phyloP scores from a whole-genome alignment of 2,797 vertebrate genomes.

The Tiaroga cobitis region DNA sequence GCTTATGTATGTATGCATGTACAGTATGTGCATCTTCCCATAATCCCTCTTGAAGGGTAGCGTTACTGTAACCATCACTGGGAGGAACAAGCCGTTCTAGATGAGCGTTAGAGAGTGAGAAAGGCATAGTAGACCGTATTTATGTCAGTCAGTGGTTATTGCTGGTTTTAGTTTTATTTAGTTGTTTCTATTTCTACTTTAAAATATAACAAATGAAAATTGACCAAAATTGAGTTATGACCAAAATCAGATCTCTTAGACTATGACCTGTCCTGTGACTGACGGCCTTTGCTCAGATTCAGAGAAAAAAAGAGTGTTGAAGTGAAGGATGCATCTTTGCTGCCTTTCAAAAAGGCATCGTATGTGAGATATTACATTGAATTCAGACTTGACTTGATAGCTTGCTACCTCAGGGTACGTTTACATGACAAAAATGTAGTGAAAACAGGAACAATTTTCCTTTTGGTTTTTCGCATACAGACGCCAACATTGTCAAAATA shows the following conservation, averaged over 20 bases:
- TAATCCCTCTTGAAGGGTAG: slow-evolving; percentile 2
- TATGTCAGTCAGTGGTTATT: background rate
- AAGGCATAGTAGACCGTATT: background rate
- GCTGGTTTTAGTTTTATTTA: background rate
- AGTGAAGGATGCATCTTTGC: too few species aligned
- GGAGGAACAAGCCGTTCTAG: slow-evolving; percentile 1
- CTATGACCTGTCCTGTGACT: background rate
- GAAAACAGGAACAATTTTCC: too few species aligned
- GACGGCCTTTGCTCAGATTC: background rate
- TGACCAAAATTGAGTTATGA: background rate
- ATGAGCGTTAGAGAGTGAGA: background rate
- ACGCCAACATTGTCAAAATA: too few species aligned
- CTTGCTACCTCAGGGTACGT: background rate
- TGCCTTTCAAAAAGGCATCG: too few species aligned
- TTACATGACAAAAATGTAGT: too few species aligned
- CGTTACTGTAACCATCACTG: background rate
- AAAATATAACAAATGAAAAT: background rate
- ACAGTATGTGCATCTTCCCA: background rate
- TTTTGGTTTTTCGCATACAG: too few species aligned
- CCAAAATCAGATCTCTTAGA: background rate
- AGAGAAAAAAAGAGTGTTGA: background rate
- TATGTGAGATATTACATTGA: background rate
- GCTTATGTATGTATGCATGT: background rate
- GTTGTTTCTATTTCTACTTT: background rate
- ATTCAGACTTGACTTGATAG: background rate